A percentile compares a stretch with the other conserved stretches of the same genome.
Conservation (phyloP, 2,113 vertebrate genomes). For the Dicrurus megarhynchus region DNA sequence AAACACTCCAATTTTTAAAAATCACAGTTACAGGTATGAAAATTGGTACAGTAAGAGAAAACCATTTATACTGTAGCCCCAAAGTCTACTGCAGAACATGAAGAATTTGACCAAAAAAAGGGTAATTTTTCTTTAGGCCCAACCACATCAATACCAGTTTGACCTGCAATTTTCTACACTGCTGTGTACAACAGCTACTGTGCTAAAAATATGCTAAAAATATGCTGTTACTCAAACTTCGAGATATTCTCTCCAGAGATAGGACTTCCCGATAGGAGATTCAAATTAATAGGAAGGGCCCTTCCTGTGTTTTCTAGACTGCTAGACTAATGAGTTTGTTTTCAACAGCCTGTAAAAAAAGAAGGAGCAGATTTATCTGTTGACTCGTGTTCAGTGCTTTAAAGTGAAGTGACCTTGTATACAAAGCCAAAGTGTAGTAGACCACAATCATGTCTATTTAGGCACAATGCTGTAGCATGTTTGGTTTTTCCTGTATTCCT, state of each 20-base stretch:
- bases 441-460: neutral
- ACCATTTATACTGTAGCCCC: neutral
- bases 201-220: constrained; percentile 68
- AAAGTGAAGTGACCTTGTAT: neutral
- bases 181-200: neutral
- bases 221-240: neutral
- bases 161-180: neutral
- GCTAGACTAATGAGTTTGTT: constrained; percentile 20
- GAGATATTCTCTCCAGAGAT: constrained; percentile 28
- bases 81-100: neutral
- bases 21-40: neutral
- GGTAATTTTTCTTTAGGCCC: neutral
- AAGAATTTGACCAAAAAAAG: neutral
- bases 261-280: constrained; percentile 42
- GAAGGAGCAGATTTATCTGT: neutral
- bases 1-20: neutral
- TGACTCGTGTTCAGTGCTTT: neutral
- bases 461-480: neutral
- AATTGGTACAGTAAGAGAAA: neutral
- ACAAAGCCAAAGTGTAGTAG: neutral
- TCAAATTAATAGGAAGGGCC: constrained; percentile 49
- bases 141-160: neutral
- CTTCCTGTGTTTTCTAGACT: constrained; percentile 48
- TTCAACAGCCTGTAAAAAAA: neutral
- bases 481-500: neutral